A percentile compares a stretch with the other conserved stretches of the same genome.
Conservation (phyloP, 2,113 vertebrate species). For the Macaca mulatta region DNA sequence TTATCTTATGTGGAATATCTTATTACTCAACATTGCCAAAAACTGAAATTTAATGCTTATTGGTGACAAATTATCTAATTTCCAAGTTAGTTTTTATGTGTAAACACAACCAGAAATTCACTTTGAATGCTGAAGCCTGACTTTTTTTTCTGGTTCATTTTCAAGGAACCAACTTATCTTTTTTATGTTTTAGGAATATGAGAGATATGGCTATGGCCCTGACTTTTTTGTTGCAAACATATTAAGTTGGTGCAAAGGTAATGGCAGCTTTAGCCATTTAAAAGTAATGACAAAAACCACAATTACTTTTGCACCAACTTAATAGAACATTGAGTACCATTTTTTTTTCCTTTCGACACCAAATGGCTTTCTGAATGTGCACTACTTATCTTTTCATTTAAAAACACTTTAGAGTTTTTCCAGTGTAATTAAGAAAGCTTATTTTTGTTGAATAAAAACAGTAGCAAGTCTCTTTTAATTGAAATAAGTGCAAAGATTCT, state of each 20-base stretch:
- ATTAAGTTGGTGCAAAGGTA: too few relatives aligned
- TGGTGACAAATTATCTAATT: neutral
- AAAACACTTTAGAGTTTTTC: conserved; percentile 33
- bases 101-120: neutral
- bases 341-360: neutral
- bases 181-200: neutral
- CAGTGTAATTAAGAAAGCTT: neutral
- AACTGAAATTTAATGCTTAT: neutral
- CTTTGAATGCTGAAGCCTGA: neutral
- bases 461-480: neutral
- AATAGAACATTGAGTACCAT: neutral
- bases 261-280: too few relatives aligned
- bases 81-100: neutral
- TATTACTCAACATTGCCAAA: neutral
- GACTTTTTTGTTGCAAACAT: neutral
- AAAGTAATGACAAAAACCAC: too few relatives aligned
- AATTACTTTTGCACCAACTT: too few relatives aligned
- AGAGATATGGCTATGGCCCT: neutral
- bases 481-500: neutral
- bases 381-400: neutral
- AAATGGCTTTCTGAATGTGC: neutral
- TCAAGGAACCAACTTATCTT: neutral
- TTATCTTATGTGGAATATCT: neutral
- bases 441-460: conserved; percentile 39
- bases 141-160: neutral